phyloP scores from a whole-genome alignment of 2,888 invertebrate species.

The Synanthedon tipuliformis region DNA sequence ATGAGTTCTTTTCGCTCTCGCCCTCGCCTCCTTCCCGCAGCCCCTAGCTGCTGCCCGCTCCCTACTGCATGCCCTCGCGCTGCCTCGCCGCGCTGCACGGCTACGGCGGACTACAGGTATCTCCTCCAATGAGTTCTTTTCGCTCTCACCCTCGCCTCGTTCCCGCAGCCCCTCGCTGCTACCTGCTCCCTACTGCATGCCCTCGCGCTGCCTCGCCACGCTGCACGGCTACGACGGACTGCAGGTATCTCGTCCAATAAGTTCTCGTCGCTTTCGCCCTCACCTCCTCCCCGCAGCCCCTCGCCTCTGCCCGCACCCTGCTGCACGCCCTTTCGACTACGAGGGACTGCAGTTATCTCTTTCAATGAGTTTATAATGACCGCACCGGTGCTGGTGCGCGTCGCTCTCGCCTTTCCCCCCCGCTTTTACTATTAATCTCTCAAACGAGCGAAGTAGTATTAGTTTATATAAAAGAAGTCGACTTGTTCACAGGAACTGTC shows the following conservation, averaged over 20 bases:
- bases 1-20: too few relatives aligned
- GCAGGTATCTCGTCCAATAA: slow-evolving; percentile 11
- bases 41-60: slow-evolving; percentile 25
- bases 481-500: slow-evolving; percentile 34
- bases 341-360: slow-evolving; percentile 19
- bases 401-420: background rate
- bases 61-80: slow-evolving; percentile 25
- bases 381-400: too few relatives aligned
- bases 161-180: slow-evolving; percentile 27
- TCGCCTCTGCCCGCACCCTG: slow-evolving; percentile 27
- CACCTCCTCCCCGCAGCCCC: slow-evolving; percentile 14
- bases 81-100: too few relatives aligned
- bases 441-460: background rate
- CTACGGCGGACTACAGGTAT: too few relatives aligned
- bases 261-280: background rate
- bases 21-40: slow-evolving; percentile 23
- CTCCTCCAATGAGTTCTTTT: too few relatives aligned
- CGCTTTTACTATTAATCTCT: background rate
- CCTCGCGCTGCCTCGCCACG: too few relatives aligned
- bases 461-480: background rate
- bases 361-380: too few relatives aligned
- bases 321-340: too few relatives aligned
- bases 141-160: slow-evolving; percentile 10
- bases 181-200: slow-evolving; percentile 18
- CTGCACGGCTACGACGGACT: slow-evolving; percentile 21